A percentile compares a stretch with the other conserved stretches of the same genome.
phyloP scores from a whole-genome alignment of 2,113 vertebrate species.

The Rhinichthys klamathensis region DNA sequence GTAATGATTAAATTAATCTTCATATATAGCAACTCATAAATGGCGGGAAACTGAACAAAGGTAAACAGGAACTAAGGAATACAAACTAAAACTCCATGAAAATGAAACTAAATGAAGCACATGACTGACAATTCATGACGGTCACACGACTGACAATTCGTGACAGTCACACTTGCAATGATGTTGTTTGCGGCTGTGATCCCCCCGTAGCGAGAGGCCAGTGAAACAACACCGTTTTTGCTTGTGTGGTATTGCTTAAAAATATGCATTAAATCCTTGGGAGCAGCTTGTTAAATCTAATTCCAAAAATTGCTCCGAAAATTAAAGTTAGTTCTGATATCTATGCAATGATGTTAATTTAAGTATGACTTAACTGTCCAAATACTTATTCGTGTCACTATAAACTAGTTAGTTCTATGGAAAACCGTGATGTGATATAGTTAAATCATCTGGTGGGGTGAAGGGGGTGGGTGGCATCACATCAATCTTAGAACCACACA shows the following conservation, averaged over 20 bases:
- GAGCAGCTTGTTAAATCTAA: not conserved
- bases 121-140: no score
- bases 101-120: no score
- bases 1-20: no score
- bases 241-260: not conserved
- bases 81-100: no score
- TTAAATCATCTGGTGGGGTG: conserved; percentile 41
- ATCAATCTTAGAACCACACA: conserved; percentile 63
- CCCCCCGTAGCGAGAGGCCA: not conserved
- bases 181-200: not conserved
- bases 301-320: not conserved
- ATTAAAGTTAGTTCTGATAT: not conserved
- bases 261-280: not conserved
- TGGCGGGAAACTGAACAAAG: no score
- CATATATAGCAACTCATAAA: no score
- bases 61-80: no score
- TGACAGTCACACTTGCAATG: not conserved
- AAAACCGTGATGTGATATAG: conserved; percentile 10
- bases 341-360: not conserved
- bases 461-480: conserved; percentile 40
- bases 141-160: not conserved
- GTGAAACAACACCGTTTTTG: not conserved
- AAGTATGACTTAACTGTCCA: not conserved
- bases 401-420: not conserved
- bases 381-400: not conserved